phyloP scores from a whole-genome alignment of 2,888 invertebrate genomes.

The Furcula furcula region DNA sequence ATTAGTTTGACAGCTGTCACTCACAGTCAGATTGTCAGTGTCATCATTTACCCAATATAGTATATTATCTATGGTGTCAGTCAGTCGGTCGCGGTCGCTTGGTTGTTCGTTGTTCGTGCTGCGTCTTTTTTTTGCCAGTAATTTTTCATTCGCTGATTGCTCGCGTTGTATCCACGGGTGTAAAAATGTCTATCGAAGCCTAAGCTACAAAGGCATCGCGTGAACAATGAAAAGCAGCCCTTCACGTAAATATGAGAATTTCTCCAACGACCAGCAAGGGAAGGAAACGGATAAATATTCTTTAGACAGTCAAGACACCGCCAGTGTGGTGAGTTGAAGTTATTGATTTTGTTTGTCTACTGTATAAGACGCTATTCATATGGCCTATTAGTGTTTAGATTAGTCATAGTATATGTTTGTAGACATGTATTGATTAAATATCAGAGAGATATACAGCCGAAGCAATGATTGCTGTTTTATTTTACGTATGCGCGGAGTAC shows the following conservation, averaged over 20 bases:
- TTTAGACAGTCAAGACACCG: slow-evolving; percentile 77
- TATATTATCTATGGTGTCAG: no score
- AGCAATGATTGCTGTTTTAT: slow-evolving; percentile 5
- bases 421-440: slow-evolving; percentile 7
- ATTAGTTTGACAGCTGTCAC: no score
- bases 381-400: slow-evolving; percentile 39
- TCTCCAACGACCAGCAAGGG: slow-evolving; percentile 69
- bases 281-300: slow-evolving; percentile 77
- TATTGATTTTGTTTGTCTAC: slow-evolving; percentile 77
- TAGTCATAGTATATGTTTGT: slow-evolving; percentile 20
- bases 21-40: no score
- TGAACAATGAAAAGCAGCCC: slow-evolving; percentile 80
- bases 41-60: no score
- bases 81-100: neutral
- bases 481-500: slow-evolving; percentile 19
- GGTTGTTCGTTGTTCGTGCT: neutral
- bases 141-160: slow-evolving; percentile 48
- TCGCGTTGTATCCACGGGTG: slow-evolving; percentile 55
- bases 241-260: slow-evolving; percentile 76
- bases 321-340: slow-evolving; percentile 74
- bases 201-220: slow-evolving; percentile 57
- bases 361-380: slow-evolving; percentile 67
- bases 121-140: slow-evolving; percentile 34
- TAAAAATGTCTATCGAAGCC: slow-evolving; percentile 69
- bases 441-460: slow-evolving; percentile 9